These are phyloP conservation scores for Labroides dimidiatus DNA, from an alignment of 2,797 vertebrate species.

Conservation along the genomic window DNA sequence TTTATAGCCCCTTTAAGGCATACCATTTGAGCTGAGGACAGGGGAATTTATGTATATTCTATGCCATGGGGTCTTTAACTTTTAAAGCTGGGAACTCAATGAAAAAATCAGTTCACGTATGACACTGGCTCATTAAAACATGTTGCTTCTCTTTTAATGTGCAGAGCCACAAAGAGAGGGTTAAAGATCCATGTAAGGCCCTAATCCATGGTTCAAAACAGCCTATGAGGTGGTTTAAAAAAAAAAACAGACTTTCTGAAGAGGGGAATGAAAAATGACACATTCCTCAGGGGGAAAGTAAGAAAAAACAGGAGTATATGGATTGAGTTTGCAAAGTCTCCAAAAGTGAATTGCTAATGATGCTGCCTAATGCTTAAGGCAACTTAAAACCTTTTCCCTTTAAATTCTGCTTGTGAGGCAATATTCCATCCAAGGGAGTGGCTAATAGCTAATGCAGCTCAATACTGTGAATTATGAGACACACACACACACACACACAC, in stretches of 20 bases:
- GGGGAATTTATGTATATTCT: constrained; percentile 49
- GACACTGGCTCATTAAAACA: constrained; percentile 68
- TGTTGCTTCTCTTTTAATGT: constrained; percentile 68
- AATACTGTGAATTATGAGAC: constrained; percentile 21
- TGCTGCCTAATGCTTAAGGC: constrained; percentile 63
- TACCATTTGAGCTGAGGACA: constrained; percentile 45
- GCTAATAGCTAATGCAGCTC: constrained; percentile 56
- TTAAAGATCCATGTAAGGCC: constrained; percentile 48
- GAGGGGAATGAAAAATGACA: constrained; percentile 59
- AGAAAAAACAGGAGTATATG: constrained; percentile 60
- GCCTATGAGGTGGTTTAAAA: constrained; percentile 13
- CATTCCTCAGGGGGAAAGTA: constrained; percentile 51
- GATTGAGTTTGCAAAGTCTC: constrained; percentile 62
- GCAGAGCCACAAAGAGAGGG: constrained; percentile 33
- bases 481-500: constrained; percentile 20
- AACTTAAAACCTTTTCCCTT: constrained; percentile 74
- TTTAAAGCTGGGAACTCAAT: constrained; percentile 61
- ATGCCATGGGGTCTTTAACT: constrained; percentile 45
- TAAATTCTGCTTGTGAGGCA: constrained; percentile 76
- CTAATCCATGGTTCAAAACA: constrained; percentile 41
- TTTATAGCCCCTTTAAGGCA: constrained; percentile 67
- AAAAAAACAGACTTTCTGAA: constrained; percentile 33
- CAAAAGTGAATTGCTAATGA: constrained; percentile 76
- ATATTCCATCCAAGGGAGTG: constrained; percentile 65
- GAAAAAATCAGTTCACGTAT: constrained; percentile 57